These are phyloP conservation scores for Lissonota sp. DNA, from an alignment of 2,888 invertebrate species.

Conservation along the genomic window DNA sequence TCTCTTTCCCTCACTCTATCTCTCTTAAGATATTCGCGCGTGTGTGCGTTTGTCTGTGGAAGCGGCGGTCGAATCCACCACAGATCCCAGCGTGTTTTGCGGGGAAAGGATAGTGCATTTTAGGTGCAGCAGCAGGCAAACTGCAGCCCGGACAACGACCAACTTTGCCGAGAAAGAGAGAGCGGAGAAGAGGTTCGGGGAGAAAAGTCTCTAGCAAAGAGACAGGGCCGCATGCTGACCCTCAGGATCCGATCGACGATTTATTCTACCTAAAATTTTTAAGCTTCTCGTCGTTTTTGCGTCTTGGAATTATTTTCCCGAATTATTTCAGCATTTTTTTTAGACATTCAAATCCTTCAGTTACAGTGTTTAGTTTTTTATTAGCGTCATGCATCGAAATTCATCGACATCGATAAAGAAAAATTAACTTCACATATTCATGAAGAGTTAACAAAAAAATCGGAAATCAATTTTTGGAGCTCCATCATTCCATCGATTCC, in stretches of 20 bases:
- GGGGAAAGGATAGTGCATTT: slow-evolving; percentile 80
- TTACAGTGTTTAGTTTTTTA: no score
- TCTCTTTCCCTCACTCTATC: neutral
- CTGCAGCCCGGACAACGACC: slow-evolving; percentile 72
- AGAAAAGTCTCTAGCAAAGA: slow-evolving; percentile 82
- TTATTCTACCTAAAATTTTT: slow-evolving; percentile 49
- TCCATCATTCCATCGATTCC: no score
- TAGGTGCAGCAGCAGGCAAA: slow-evolving; percentile 70
- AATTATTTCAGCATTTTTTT: no score
- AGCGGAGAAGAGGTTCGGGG: slow-evolving; percentile 67
- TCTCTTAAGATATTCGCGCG: slow-evolving; percentile 58
- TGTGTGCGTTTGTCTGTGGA: slow-evolving; percentile 59
- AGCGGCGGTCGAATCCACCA: slow-evolving; percentile 72
- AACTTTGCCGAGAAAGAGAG: slow-evolving; percentile 73
- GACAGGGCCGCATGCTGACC: slow-evolving; percentile 81
- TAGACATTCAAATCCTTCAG: no score
- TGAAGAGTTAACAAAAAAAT: no score
- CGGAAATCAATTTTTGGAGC: no score
- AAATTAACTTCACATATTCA: no score
- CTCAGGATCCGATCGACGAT: slow-evolving; percentile 64
- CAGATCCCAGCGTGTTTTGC: slow-evolving; percentile 69
- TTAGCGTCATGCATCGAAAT: no score
- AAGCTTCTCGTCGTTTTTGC: neutral
- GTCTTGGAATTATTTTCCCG: no score
- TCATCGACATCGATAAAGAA: no score